A percentile compares a stretch with the other conserved stretches of the same genome.
These are phyloP conservation scores for Drosophila littoralis DNA, from an alignment of 1,140 invertebrate species.

Conservation along the genomic window DNA sequence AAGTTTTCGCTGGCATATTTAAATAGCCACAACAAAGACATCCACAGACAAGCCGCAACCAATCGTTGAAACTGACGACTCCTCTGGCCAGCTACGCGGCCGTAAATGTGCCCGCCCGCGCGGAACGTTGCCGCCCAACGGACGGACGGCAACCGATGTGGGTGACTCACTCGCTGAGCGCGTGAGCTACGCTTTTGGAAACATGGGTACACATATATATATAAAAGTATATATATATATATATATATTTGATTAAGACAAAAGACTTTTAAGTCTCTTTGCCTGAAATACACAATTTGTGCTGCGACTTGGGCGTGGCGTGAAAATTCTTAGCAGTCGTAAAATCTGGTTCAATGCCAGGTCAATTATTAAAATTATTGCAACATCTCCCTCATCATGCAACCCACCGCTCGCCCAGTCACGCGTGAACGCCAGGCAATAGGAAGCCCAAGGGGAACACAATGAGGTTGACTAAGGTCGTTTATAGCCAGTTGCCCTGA, in stretches of 20 bases:
- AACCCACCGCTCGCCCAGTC: neutral
- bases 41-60: conserved; percentile 4
- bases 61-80: conserved; percentile 12
- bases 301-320: conserved; percentile 46
- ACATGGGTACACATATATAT: neutral
- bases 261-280: conserved; percentile 36
- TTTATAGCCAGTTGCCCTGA: conserved; percentile 21
- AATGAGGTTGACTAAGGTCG: conserved; percentile 18
- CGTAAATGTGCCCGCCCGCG: conserved; percentile 30
- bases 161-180: conserved; percentile 47
- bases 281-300: conserved; percentile 9
- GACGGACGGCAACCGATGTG: conserved; percentile 13
- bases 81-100: conserved; percentile 6
- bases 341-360: conserved; percentile 66
- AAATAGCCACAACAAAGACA: conserved; percentile 37
- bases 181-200: conserved; percentile 28
- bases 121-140: conserved; percentile 4
- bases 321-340: conserved; percentile 33
- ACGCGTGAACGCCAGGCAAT: conserved; percentile 36
- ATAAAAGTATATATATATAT: neutral
- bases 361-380: conserved; percentile 39
- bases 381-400: conserved; percentile 10
- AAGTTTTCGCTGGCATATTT: conserved; percentile 46
- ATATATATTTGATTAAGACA: conserved; percentile 58
- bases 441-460: conserved; percentile 27